Evolutionary conservation across 2,888 invertebrate genomes (phyloP).

Genomic region (Meloe dianella): DNA sequence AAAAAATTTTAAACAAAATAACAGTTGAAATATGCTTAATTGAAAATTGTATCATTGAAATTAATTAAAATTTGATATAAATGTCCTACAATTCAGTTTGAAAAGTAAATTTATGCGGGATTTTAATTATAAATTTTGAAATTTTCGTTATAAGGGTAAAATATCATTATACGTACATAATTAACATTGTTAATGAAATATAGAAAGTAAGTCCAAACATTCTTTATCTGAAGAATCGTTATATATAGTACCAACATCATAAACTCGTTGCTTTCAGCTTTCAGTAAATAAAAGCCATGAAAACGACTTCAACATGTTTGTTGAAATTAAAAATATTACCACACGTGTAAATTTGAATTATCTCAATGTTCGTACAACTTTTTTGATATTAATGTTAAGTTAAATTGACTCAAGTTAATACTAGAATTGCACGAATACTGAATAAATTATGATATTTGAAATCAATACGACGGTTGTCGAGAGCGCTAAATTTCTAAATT

Average conservation of each 20-base stretch:
- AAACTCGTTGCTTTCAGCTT: no score
- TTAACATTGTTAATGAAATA: background rate
- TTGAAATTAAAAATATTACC: no score
- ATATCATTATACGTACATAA: background rate
- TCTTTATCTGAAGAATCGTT: background rate
- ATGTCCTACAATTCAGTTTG: background rate
- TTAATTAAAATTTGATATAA: constrained; percentile 2
- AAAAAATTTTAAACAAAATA: no score
- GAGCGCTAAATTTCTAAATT: background rate
- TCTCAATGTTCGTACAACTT: no score
- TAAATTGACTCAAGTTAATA: background rate
- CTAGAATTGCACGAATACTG: background rate
- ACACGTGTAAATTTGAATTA: no score
- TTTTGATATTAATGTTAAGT: background rate
- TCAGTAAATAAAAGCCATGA: background rate
- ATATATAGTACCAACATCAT: background rate
- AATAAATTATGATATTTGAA: background rate
- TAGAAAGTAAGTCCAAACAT: background rate
- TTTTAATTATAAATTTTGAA: background rate
- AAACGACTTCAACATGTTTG: no score
- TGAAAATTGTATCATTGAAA: background rate
- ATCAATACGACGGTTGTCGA: background rate
- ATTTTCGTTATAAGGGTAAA: background rate
- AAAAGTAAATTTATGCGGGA: background rate
- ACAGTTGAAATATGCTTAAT: no score